Conservation (phyloP, 2,113 vertebrate genomes). For the Salvelinus alpinus region DNA sequence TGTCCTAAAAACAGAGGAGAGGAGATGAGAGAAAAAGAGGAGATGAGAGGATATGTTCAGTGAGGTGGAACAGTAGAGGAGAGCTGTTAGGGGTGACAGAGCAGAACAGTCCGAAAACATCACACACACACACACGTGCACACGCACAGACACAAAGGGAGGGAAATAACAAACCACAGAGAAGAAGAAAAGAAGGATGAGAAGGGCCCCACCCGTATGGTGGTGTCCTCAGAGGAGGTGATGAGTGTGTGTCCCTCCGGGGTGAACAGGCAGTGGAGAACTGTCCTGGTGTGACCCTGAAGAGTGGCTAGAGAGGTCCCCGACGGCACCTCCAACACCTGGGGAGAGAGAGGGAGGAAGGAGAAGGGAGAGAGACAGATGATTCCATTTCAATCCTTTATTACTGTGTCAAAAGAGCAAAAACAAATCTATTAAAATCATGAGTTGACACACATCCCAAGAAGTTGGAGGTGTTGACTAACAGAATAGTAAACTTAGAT, state of each 20-base stretch:
- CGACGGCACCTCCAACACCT: constrained; percentile 85
- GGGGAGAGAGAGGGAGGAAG: constrained; percentile 28
- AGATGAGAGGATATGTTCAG: constrained; percentile 41
- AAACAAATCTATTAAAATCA: too few relatives aligned
- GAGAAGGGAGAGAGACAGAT: background rate
- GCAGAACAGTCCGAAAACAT: constrained; percentile 36
- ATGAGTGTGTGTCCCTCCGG: constrained; percentile 78
- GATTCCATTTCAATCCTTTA: too few relatives aligned
- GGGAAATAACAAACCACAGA: background rate
- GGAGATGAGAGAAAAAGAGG: constrained; percentile 5
- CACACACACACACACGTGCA: background rate
- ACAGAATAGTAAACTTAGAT: too few relatives aligned
- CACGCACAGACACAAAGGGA: background rate
- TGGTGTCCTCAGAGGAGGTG: constrained; percentile 86
- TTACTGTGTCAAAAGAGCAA: background rate
- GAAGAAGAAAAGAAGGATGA: background rate
- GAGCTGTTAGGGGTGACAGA: constrained; percentile 34
- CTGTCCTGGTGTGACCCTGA: constrained; percentile 76
- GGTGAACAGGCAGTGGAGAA: constrained; percentile 85
- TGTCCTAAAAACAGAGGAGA: constrained; percentile 35
- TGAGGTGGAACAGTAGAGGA: constrained; percentile 45
- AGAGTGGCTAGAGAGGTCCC: constrained; percentile 73
- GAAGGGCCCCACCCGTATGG: constrained; percentile 78
- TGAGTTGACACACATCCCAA: too few relatives aligned
- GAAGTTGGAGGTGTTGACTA: too few relatives aligned